Evolutionary conservation across 2,797 vertebrate species (phyloP), one percentile per base, ranked within the genome.

Genomic region (Megaceryle alcyon): DNA sequence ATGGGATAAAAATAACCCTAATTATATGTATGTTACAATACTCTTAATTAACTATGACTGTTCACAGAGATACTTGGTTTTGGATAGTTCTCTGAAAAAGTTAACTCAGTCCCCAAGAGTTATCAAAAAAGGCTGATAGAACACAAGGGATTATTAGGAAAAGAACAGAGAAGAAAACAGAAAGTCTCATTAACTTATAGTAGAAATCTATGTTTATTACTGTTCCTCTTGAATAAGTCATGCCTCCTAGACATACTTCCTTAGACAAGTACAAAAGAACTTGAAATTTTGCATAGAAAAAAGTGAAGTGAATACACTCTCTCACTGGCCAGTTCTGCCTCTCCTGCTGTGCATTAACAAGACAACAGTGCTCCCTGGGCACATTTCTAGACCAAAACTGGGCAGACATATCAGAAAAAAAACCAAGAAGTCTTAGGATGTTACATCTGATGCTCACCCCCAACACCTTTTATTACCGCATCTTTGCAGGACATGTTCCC

Each of bases 71-170:
- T 57, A 66, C 66, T 83, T 61, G 33, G 13, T 4, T 88, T 94
- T 92, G 90, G 65, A 26, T 65, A 91, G 72, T 69, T 72, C 77
- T 95, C 86, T 86, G 94, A 94, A 92, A 91, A 94, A 76, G 73
- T 92, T 83, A 94, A 91, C 2, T 10, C 66, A 83, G 26, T 25
- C 21, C 57, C 90, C 82, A 94, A 60, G 33, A 88, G 51, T 72
- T 51, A 84, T 79, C 49, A 72, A 75, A 95, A 95, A 80, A 79
- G 54, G 22, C 63, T 76, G 63, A 88, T 71, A 90, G 83, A 96
- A 41, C 9, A 54, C 61, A 91, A 73, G 49, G 61, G 56, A 46
- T 90, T 87, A 66, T 80, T 86, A 82, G 64, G 78, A 64, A 82
- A 79, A 88, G 77, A 88, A 71, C 11, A 60, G 69, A 75, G 87